phyloP scores from a whole-genome alignment of 2,797 vertebrate genomes.

The Helicolenus hilgendorfi region DNA sequence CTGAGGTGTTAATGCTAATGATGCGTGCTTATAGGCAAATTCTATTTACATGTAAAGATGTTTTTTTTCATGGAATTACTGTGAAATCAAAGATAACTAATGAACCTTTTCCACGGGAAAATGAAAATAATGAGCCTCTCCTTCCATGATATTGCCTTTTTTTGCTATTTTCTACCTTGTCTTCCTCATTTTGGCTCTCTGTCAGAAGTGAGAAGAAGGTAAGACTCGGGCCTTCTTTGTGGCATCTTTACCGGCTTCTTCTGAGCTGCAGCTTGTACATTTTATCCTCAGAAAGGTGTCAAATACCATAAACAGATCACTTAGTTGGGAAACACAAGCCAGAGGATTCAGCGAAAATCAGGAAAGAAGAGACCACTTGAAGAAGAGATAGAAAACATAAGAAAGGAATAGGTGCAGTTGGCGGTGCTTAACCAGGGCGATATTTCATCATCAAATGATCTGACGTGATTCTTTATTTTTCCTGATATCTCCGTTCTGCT shows the following conservation, averaged over 20 bases:
- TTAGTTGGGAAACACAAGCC: conserved; percentile 33
- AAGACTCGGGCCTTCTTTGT: not conserved
- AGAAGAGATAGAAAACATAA: not conserved
- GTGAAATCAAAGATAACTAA: not conserved
- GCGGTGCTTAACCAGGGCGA: conserved; percentile 21
- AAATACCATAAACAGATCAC: conserved; percentile 50
- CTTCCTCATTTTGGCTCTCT: not conserved
- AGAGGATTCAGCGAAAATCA: conserved; percentile 21
- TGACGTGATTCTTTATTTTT: conserved; percentile 49
- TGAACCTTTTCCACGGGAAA: not conserved
- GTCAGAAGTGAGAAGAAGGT: not conserved
- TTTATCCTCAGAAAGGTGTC: conserved; percentile 20
- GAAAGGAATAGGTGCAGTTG: not conserved
- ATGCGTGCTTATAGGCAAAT: not conserved
- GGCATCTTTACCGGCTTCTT: conserved; percentile 21
- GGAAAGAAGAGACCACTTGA: not conserved
- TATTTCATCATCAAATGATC: conserved; percentile 65
- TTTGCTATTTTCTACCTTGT: not conserved
- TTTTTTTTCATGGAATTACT: not conserved
- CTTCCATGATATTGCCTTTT: not conserved
- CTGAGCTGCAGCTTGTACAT: conserved; percentile 27
- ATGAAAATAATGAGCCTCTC: not conserved
- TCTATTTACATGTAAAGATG: not conserved
- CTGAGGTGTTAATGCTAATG: not conserved
- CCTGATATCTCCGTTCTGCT: conserved; percentile 52